Conservation (phyloP, 2,797 vertebrate genomes). For the Tiaroga cobitis region DNA sequence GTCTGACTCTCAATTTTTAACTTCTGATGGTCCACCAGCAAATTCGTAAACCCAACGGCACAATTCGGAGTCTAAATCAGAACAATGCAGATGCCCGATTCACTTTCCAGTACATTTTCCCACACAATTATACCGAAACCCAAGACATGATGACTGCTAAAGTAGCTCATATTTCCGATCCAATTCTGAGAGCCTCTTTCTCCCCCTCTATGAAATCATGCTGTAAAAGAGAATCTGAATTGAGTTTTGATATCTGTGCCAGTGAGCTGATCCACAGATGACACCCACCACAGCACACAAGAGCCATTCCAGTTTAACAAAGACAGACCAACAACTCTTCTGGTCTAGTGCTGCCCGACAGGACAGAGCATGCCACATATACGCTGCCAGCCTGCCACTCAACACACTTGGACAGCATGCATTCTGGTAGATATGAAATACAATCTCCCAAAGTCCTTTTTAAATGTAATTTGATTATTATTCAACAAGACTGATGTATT, state of each 20-base stretch:
- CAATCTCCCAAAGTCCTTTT: background rate
- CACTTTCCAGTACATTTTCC: conserved; percentile 37
- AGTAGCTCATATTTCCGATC: conserved; percentile 27
- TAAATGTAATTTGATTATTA: background rate
- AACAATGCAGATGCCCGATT: conserved; percentile 21
- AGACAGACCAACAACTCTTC: conserved; percentile 21
- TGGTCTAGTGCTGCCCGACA: background rate
- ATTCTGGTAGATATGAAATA: background rate
- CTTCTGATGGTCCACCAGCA: conserved; percentile 15
- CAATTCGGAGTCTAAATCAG: conserved; percentile 20
- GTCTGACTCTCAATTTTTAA: conserved; percentile 7
- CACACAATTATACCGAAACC: conserved; percentile 24
- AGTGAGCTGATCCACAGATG: conserved; percentile 27
- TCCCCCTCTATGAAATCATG: conserved; percentile 17
- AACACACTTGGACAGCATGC: background rate
- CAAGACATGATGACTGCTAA: conserved; percentile 34
- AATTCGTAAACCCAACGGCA: conserved; percentile 3
- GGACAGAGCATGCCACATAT: background rate
- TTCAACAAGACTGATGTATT: background rate
- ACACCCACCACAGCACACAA: conserved; percentile 29
- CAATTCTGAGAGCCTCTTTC: conserved; percentile 22
- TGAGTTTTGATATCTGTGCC: conserved; percentile 32
- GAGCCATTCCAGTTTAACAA: background rate
- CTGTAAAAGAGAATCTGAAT: conserved; percentile 17
- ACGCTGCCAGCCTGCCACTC: background rate